Base-by-base conservation (phyloP, 2,888 invertebrate genomes). In the Macrostomum cliftonense region DNA sequence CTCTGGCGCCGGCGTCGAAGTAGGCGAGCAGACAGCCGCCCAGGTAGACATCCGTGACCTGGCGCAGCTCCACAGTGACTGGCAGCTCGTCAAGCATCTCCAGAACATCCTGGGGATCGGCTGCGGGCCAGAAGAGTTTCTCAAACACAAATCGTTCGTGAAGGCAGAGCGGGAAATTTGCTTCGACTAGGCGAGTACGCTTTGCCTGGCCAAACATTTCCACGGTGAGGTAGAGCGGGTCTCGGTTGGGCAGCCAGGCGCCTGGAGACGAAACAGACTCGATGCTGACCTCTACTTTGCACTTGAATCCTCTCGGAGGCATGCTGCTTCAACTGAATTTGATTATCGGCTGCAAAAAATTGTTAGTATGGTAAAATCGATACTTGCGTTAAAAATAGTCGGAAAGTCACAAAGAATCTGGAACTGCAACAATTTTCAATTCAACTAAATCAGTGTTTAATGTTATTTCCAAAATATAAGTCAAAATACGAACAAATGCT, bases 181-280 rank as follows among this genome's bases (percentile, higher is more conserved):
- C 81, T 1, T 76, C 73, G 39, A 78, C 67, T 49, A 76, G 70
- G 54, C 75, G 75, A 9, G 83, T 82, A 63, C 79, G 78, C 54
- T 78, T 76, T 58, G 76, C 77, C 37, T 78, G 78, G 40, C 79
- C 80, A 43, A 84, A 73, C 46, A 80, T 74, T 56, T 75, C 77
- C 38, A 83, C 73, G 54, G 78, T 77, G 21, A 83, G 71, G 9
- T 80, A 79, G 11, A 81, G 76, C 60, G 78, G 77, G n/a, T 83
- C 83, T 66, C 79, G 79, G 53, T 81, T 79, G 61, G 82, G 82
- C 36, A 84, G 71, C 81, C 82, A 83, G 13, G 83, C 83, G 37
- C 84, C 84, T n/a, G 83, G 83, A 65, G 83, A 83, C 50, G 81
- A 78, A 28, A 83, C 77, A 4, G 28, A 28, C 28, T 28, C 28